Base-by-base conservation (phyloP, 1,140 invertebrate genomes). In the Acyrthosiphon pisum region DNA sequence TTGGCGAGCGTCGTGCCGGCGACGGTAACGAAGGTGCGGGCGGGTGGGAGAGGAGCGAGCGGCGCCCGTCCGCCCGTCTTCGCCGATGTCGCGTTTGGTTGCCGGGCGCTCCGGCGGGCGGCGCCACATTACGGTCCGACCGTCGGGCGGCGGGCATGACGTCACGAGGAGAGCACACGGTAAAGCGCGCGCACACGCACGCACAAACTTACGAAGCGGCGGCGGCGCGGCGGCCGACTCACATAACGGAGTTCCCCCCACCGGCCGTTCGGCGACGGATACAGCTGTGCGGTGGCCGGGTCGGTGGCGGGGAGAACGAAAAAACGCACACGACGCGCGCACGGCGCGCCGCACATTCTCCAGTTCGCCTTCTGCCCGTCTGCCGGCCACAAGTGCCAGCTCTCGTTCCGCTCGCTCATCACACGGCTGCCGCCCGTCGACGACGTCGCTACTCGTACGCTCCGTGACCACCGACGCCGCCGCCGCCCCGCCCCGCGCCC, bases 291-390 rank as follows among this genome's bases (percentile, higher is more conserved):
- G n/a, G 68, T 0, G 68, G 8, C 6, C 56, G 44, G 9, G 18
- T 23, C 0, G 35, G 91, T 22, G 60, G 22, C 26, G 60, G 44
- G 8, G 68, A 8, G 68, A 9, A n/a, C 37, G 48, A 84, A 53
- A 86, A 86, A 93, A 93, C 76, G 91, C 91, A 86, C 81, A 93
- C 76, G 91, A 90, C 56, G 90, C 91, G 91, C 91, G 91, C 91
- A 50, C 91, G 81, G 90, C 90, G 90, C 90, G 11, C 68, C 60
- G 89, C 68, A 92, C 91, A 86, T 93, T 93, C 91, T 86, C 91
- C 91, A 93, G 90, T 92, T 76, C 76, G 60, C 90, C 44, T 81
- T 93, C 81, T 84, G 91, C 48, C 91, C 91, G 91, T 86, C 48
- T 84, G 81, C 81, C 48, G 91, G 91, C 48, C 48, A 56, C 91